Base-by-base conservation (phyloP, 2,797 vertebrate species). In the Acipenser transmontanus region DNA sequence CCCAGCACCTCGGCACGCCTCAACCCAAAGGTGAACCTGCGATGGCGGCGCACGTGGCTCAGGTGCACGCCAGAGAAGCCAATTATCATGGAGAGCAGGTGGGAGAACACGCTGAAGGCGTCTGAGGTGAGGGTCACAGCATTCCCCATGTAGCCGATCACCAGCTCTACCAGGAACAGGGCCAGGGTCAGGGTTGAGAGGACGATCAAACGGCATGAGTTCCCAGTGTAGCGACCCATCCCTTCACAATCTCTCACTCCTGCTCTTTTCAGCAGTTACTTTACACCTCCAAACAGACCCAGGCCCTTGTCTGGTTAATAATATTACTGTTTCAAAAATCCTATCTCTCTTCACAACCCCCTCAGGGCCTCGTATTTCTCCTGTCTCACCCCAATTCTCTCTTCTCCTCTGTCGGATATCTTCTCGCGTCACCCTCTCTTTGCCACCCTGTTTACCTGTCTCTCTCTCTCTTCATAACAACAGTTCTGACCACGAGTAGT, bases 81-180 rank as follows among this genome's bases (percentile, higher is more conserved):
- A 0, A 90, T 61, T 67, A 89, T 67, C 87, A 89, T 89, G 69
- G 89, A 91, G 20, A 89, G 34, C 0, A 86, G 0, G 75, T 91
- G 88, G 20, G 89, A 90, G 0, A 91, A 74, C 12, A 89, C 87
- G 0, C 87, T 74, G 1, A 91, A 89, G 6, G 84, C 85, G 1
- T 91, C 89, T 0, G 89, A 90, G 10, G 87, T 69, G 69, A 91
- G 62, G 8, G 87, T 79, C 1, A 91, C 84, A 4, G 88, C 89
- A 50, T 88, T 90, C 70, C 89, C 82, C 0, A 85, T 0, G 0
- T 84, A 77, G 0, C 83, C 78, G 0, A 87, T 54, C 0, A 66
- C 74, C 0, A 87, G 66, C 72, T 91, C 89, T 0, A 63, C 1
- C 7, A 59, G 70, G 0, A 91, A 91, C 0, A 91, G 70, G 10